Evolutionary conservation across 2,113 vertebrate genomes (phyloP), one percentile per base, ranked within the genome.

Genomic region (Corydoras sp.): DNA sequence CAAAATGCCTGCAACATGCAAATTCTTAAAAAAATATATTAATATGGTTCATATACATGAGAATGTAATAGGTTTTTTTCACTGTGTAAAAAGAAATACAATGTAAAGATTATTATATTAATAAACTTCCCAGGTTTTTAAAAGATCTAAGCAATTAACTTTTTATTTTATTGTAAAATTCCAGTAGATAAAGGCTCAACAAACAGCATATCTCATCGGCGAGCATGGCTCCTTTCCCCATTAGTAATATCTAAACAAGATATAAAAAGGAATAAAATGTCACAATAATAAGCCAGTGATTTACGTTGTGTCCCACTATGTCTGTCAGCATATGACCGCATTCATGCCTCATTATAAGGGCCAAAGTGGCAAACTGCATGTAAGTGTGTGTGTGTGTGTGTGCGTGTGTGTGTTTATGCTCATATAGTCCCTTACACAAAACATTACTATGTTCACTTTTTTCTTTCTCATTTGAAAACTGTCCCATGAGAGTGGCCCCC

Each of bases 401-500:
- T 74, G 55, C 51, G 29, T 43, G 29, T 30, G 50, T 50, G 66
- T 67, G 55, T 60, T 43, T 58, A 14, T 76, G 62, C 60, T 18
- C 76, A 69, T 71, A 69, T 53, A 79, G 68, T 68, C 62, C 31
- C 32, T 59, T 58, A 61, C 69, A 78, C 59, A 65, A 74, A 68
- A 10, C 62, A 68, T 77, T 50, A 68, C 32, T 76, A 80, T 48
- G 71, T 80, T 85, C 85, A 84, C 56, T 60, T 50, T 68, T 62
- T 74, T 32, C 60, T 61, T 74, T 74, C 65, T 74, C 85, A 87
- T 88, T 90, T 87, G 78, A 85, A 90, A 88, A 83, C 80, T 86
- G 84, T 87, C 81, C 86, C 87, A 76, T 76, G 78, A 82, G 84
- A 87, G 81, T 71, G 71, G 79, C 80, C 82, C 79, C 68, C 73